These are phyloP conservation scores for Procavia capensis DNA, from an alignment of 2,113 vertebrate genomes.

Conservation along the genomic window DNA sequence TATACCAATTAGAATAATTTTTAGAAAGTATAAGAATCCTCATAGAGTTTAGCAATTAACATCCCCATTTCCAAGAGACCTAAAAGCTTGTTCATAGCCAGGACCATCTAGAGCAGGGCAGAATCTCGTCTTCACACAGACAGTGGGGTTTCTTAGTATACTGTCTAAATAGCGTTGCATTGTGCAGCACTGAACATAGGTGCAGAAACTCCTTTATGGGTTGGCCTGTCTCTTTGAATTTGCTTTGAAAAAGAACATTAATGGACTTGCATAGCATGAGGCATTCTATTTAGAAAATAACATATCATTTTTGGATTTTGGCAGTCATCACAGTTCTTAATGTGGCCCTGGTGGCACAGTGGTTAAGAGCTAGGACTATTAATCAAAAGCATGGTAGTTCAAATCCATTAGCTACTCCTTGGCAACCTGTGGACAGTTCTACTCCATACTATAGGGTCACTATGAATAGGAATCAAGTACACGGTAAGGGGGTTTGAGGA, in stretches of 20 bases:
- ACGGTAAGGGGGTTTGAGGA: no score
- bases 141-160: rapidly evolving
- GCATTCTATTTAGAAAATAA: background rate
- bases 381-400: no score
- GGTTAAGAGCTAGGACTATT: no score
- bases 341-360: no score
- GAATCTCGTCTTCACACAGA: background rate
- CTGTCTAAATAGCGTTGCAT: background rate
- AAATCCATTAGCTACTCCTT: no score
- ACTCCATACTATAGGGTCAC: no score
- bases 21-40: background rate
- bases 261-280: background rate
- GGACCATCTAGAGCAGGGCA: background rate
- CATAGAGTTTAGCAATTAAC: background rate
- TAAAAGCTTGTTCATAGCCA: background rate
- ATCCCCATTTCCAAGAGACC: rapidly evolving
- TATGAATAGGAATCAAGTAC: no score
- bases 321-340: background rate
- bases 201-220: background rate
- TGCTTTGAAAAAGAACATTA: background rate
- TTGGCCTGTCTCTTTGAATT: background rate
- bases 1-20: background rate
- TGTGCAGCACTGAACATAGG: background rate
- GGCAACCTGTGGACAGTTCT: no score
- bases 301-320: background rate